Evolutionary conservation across 2,113 vertebrate genomes (phyloP).

Genomic region (Falco punctatus): DNA sequence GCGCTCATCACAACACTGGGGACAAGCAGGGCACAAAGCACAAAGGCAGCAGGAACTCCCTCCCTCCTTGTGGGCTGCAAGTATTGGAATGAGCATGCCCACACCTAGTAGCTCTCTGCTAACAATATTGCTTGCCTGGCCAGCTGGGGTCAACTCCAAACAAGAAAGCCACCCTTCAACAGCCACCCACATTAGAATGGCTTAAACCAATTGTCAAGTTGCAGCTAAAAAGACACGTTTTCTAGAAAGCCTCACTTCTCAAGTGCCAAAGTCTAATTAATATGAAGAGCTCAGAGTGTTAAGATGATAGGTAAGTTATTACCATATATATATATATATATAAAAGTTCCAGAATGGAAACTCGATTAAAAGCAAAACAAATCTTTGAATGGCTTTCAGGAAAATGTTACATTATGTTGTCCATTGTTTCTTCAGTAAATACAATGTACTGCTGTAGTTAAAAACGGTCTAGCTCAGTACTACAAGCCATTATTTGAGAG

Average conservation of each 20-base stretch:
- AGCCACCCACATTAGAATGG: not conserved
- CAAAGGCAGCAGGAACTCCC: not conserved
- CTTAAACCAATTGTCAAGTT: not conserved
- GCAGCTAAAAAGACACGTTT: not conserved
- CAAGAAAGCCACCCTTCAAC: not conserved
- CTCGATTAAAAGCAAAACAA: not conserved
- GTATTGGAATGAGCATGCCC: not conserved
- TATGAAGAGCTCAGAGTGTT: not conserved
- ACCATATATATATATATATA: too few relatives aligned
- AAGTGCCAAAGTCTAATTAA: not conserved
- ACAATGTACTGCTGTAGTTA: not conserved
- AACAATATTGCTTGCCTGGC: not conserved
- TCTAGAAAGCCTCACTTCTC: not conserved
- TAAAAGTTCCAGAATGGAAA: not conserved
- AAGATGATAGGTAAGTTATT: not conserved
- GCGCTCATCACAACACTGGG: not conserved
- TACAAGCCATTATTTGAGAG: not conserved
- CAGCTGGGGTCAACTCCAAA: not conserved
- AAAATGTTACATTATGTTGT: not conserved
- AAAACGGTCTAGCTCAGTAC: not conserved
- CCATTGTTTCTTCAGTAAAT: not conserved
- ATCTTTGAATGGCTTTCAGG: not conserved
- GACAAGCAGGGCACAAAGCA: accelerated
- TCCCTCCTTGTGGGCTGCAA: not conserved
- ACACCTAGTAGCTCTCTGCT: not conserved